Base-by-base conservation (phyloP, 2,888 invertebrate genomes). In the Brachyopa scutellaris region DNA sequence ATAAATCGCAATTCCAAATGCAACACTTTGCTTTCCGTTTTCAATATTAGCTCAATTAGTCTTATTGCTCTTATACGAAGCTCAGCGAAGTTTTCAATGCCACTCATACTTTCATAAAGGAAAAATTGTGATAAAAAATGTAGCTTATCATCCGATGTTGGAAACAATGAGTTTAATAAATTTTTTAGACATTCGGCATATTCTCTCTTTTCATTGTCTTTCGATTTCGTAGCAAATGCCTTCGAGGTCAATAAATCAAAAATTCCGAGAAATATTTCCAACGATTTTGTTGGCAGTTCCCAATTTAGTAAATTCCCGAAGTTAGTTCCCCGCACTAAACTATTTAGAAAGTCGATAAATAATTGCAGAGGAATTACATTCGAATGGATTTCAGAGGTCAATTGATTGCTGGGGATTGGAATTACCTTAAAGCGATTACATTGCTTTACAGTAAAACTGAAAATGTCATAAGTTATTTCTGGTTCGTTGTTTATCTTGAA, bases 71-170 rank as follows among this genome's bases (percentile, higher is more conserved):
- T 90, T 9, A 93, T 84, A 72, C 93, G 92, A 2, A 93, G 87
- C 85, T 91, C 91, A 0, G 91, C 90, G 69, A 90, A 91, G 8
- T 92, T 90, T 8, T 87, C 66, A 2, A 86, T 53, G 0, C 84
- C 53, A 0, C 57, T 19, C 8, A 13, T 78, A 74, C 42, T 84
- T 84, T 86, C 85, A 36, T 87, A 86, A 45, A 92, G 90, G 42
- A 92, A 92, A 84, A 93, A 91, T 86, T 93, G 93, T 0, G 92
- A 91, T 0, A 94, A 87, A 62, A 93, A 93, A 17, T 92, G 91
- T 3, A 93, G 89, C 86, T 92, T 93, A 1, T 92, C 90, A 62
- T 89, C 89, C 0, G 91, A 49, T 45, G 87, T 88, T 2, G 87
- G 88, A 84, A 92, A 92, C 40, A 92, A 90, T 62, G 89, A 89